phyloP scores from a whole-genome alignment of 2,888 invertebrate species.

The Hypsopygia costalis region DNA sequence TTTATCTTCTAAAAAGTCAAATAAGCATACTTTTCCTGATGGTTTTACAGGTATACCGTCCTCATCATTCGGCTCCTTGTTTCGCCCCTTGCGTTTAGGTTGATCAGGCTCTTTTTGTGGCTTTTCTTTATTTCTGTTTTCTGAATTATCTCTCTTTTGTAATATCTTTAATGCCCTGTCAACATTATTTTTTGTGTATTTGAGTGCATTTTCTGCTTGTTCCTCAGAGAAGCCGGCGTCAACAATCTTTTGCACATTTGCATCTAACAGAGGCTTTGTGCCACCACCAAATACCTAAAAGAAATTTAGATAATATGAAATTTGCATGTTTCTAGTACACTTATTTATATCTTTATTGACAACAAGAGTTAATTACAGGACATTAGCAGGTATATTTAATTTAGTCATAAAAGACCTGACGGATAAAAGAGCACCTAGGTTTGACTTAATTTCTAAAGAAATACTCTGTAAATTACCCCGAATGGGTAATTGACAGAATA shows the following conservation, averaged over 20 bases:
- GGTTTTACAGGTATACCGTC: conserved; percentile 85
- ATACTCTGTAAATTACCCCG: too few relatives aligned
- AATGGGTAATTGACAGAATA: too few relatives aligned
- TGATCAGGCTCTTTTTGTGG: conserved; percentile 59
- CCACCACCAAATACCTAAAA: conserved; percentile 83
- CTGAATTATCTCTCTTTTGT: conserved; percentile 78
- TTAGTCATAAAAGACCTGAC: too few relatives aligned
- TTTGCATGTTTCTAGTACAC: too few relatives aligned
- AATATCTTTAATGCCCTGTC: conserved; percentile 85
- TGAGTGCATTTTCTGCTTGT: conserved; percentile 87
- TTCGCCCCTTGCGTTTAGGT: conserved; percentile 69
- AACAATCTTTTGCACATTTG: conserved; percentile 88
- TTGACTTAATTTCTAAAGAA: too few relatives aligned
- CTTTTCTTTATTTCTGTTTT: conserved; percentile 65
- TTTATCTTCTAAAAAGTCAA: conserved; percentile 91
- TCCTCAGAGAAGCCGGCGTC: conserved; percentile 89
- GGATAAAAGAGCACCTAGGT: too few relatives aligned
- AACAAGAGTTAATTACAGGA: too few relatives aligned
- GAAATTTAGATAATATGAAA: conserved; percentile 10
- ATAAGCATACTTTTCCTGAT: conserved; percentile 88
- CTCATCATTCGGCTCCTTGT: conserved; percentile 71
- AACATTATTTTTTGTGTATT: conserved; percentile 86
- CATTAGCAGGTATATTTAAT: too few relatives aligned
- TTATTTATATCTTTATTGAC: too few relatives aligned
- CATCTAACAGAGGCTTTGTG: conserved; percentile 84